These are phyloP conservation scores for Cynocephalus volans DNA, from an alignment of 2,113 vertebrate genomes.

Conservation along the genomic window DNA sequence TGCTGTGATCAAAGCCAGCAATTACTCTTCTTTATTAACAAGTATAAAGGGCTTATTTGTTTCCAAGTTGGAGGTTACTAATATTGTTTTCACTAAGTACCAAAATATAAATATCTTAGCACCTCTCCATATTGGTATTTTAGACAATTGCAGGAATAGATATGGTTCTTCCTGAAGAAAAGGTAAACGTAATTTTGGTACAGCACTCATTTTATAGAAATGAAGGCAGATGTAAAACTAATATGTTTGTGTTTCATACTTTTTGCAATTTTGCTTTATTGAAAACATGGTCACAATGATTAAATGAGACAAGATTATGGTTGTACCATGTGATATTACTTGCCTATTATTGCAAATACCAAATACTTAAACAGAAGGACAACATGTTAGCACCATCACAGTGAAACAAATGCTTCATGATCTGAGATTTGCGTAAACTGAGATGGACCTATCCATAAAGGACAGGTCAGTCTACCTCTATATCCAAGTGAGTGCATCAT, in stretches of 20 bases:
- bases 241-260: too few relatives aligned
- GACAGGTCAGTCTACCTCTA: not conserved
- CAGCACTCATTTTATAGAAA: too few relatives aligned
- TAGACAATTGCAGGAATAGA: not conserved
- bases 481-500: not conserved
- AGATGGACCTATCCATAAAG: slow-evolving; percentile 1
- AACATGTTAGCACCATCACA: slow-evolving; percentile 45
- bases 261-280: slow-evolving; percentile 51
- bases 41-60: slow-evolving; percentile 79
- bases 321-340: not conserved
- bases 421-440: slow-evolving; percentile 61
- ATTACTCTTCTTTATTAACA: slow-evolving; percentile 85
- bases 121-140: slow-evolving; percentile 16
- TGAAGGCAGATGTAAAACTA: too few relatives aligned
- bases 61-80: slow-evolving; percentile 81
- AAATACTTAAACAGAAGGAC: slow-evolving; percentile 76
- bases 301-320: slow-evolving; percentile 41
- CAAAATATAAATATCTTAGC: slow-evolving; percentile 78
- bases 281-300: slow-evolving; percentile 36
- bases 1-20: slow-evolving; percentile 79
- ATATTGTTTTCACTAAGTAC: slow-evolving; percentile 78
- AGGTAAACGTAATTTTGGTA: not conserved
- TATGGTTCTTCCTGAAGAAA: slow-evolving; percentile 38
- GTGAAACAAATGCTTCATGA: slow-evolving; percentile 63
- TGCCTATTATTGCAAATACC: slow-evolving; percentile 46